Evolutionary conservation across 30 jellyfish, hydroid and myxozoan species (phyloP).

Genomic region (Morbakka virulenta): DNA sequence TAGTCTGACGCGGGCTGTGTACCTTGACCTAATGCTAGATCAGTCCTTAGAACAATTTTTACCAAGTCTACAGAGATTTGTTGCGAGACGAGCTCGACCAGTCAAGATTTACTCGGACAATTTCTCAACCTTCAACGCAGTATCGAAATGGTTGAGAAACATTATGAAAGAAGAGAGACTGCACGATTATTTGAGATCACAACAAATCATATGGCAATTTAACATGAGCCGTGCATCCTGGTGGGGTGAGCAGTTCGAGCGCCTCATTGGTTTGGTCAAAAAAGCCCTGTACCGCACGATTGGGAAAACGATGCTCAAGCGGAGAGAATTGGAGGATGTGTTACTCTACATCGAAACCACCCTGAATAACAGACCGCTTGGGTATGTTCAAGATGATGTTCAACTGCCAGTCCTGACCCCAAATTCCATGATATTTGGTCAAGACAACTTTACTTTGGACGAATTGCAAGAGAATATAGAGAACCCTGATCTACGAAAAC

Average conservation of each 20-base stretch:
- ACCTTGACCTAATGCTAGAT: constrained; percentile 13
- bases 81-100: constrained; percentile 40
- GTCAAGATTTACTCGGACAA: constrained; percentile 34
- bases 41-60: constrained; percentile 18
- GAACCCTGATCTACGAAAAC: constrained; percentile 49
- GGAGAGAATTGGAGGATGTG: no score
- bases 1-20: no score
- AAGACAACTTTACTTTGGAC: constrained; percentile 16
- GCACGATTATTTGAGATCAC: constrained; percentile 42
- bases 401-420: constrained; percentile 56
- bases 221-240: constrained; percentile 63
- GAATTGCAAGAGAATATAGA: constrained; percentile 42
- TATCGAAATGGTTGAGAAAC: constrained; percentile 35
- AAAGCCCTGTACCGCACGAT: constrained; percentile 44
- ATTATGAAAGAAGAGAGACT: constrained; percentile 13
- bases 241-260: constrained; percentile 84
- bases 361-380: constrained; percentile 55
- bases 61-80: constrained; percentile 9
- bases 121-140: constrained; percentile 25
- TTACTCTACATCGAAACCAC: no score
- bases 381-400: constrained; percentile 62
- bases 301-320: constrained; percentile 30
- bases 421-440: constrained; percentile 46
- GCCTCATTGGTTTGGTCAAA: constrained; percentile 63
- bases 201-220: constrained; percentile 69